phyloP scores from a whole-genome alignment of 1,140 invertebrate genomes.

The Nasonia giraulti region DNA sequence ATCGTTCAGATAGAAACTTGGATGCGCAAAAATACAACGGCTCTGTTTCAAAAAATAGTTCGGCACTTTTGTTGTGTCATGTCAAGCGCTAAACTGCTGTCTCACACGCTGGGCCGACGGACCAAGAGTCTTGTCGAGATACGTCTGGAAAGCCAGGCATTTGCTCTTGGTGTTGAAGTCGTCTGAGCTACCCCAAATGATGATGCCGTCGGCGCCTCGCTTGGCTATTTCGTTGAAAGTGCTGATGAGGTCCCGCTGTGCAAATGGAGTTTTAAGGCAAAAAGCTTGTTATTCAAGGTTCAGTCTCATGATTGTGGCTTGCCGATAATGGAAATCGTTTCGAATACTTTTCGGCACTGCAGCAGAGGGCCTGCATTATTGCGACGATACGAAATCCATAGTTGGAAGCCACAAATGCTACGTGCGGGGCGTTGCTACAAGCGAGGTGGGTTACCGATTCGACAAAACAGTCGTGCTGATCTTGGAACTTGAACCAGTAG shows the following conservation, averaged over 20 bases:
- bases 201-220: conserved; percentile 77
- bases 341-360: too few species aligned
- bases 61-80: not conserved
- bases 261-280: not conserved
- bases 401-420: too few species aligned
- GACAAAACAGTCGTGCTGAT: conserved; percentile 75
- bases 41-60: too few species aligned
- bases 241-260: conserved; percentile 23
- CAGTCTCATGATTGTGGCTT: too few species aligned
- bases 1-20: too few species aligned
- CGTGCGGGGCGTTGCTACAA: too few species aligned
- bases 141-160: conserved; percentile 77
- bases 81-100: conserved; percentile 23
- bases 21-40: too few species aligned
- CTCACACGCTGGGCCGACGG: conserved; percentile 69
- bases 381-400: too few species aligned
- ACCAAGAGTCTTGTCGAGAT: conserved; percentile 78
- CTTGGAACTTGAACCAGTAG: conserved; percentile 83
- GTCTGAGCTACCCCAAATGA: conserved; percentile 84
- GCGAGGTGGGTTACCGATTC: conserved; percentile 63
- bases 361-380: too few species aligned
- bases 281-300: not conserved
- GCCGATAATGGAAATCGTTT: too few species aligned
- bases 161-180: conserved; percentile 80
- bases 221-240: conserved; percentile 74